Conservation (phyloP, 2,888 invertebrate genomes). For the Brachyptera risi region DNA sequence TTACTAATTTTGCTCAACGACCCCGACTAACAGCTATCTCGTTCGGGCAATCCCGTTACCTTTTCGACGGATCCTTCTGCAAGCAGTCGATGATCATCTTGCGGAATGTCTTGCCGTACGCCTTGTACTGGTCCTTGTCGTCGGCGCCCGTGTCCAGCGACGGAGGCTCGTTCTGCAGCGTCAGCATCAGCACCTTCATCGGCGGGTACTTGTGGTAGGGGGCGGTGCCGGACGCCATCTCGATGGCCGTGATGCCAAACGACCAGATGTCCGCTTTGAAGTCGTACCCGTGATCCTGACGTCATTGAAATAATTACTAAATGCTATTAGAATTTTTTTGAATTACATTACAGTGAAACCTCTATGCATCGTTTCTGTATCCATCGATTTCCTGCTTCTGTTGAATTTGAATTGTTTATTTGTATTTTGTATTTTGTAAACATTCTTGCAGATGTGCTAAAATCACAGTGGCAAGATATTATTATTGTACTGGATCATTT, state of each 20-base stretch:
- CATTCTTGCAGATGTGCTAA: too few relatives aligned
- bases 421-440: too few relatives aligned
- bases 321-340: too few relatives aligned
- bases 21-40: too few relatives aligned
- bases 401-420: too few relatives aligned
- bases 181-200: conserved; percentile 98
- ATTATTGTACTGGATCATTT: too few relatives aligned
- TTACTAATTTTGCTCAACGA: too few relatives aligned
- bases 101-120: conserved; percentile 94
- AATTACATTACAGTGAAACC: too few relatives aligned
- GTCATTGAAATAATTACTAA: too few relatives aligned
- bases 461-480: too few relatives aligned
- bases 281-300: conserved; percentile 94
- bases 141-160: conserved; percentile 91
- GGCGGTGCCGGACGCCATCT: conserved; percentile 97
- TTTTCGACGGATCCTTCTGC: conserved; percentile 90
- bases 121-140: conserved; percentile 96
- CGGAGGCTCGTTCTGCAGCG: conserved; percentile 96
- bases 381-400: too few relatives aligned
- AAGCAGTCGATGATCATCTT: conserved; percentile 96
- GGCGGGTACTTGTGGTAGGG: conserved; percentile 99
- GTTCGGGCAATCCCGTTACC: conserved; percentile 44
- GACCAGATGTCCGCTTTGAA: conserved; percentile 96
- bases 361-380: too few relatives aligned
- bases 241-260: conserved; percentile 95